Conservation (phyloP, 1,140 invertebrate species). For the Cotesia glomerata region DNA sequence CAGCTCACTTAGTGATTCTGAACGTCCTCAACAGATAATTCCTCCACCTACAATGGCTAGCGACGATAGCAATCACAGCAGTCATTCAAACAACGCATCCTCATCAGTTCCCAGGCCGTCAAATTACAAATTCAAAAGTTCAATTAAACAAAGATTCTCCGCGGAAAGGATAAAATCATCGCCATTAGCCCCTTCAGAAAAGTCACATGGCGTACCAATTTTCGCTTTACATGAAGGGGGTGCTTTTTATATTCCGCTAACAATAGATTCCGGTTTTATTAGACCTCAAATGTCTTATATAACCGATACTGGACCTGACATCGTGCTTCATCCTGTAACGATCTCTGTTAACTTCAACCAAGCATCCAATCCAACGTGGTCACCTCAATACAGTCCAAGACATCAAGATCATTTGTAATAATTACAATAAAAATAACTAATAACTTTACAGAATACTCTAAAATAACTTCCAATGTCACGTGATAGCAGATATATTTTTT, state of each 20-base stretch:
- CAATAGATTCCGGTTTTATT: slow-evolving; percentile 80
- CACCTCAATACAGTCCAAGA: slow-evolving; percentile 49
- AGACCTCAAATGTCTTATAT: slow-evolving; percentile 71
- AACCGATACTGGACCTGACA: slow-evolving; percentile 65
- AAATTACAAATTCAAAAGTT: slow-evolving; percentile 93
- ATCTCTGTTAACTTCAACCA: slow-evolving; percentile 85
- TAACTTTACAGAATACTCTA: background rate
- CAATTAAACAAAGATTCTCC: slow-evolving; percentile 86
- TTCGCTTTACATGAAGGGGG: slow-evolving; percentile 85
- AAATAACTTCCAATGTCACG: background rate
- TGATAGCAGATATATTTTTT: no score
- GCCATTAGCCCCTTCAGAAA: slow-evolving; percentile 48
- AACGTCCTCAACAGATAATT: slow-evolving; percentile 47
- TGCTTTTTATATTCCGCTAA: slow-evolving; percentile 89
- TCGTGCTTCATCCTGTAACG: slow-evolving; percentile 86
- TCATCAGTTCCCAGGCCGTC: slow-evolving; percentile 54
- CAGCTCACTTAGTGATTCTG: slow-evolving; percentile 54
- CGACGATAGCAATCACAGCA: slow-evolving; percentile 60
- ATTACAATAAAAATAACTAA: no score
- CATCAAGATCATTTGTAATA: slow-evolving; percentile 45
- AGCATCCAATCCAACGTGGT: slow-evolving; percentile 46
- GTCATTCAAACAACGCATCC: slow-evolving; percentile 45
- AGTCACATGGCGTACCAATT: slow-evolving; percentile 70
- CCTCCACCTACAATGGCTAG: slow-evolving; percentile 47
- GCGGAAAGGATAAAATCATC: slow-evolving; percentile 60